Conservation (phyloP, 2,113 vertebrate genomes). For the Pterocles orientalis region DNA sequence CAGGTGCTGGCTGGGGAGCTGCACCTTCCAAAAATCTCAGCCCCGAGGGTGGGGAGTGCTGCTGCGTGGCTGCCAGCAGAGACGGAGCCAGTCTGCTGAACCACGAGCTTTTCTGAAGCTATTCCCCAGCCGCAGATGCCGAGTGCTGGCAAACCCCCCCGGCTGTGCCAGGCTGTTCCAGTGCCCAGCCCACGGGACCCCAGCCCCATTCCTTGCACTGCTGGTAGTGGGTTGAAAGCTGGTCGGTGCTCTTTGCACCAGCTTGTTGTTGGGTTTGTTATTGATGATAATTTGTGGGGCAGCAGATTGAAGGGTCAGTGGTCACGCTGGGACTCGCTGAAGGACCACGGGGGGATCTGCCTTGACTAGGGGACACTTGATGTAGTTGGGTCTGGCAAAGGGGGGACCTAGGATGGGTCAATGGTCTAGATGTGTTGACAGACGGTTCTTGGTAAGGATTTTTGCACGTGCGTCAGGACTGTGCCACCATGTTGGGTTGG, state of each 20-base stretch:
- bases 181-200: not conserved
- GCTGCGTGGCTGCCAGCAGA: accelerated
- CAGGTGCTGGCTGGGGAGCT: not conserved
- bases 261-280: not conserved
- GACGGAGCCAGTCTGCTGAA: not conserved
- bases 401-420: not conserved
- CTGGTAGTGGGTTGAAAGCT: not conserved
- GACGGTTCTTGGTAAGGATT: not conserved
- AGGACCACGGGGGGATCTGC: not conserved
- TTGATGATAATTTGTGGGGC: accelerated
- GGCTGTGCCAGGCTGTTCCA: not conserved
- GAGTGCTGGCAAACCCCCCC: not conserved
- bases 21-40: not conserved
- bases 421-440: not conserved
- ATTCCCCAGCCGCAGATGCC: accelerated
- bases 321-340: not conserved
- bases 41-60: not conserved
- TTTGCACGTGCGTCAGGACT: not conserved
- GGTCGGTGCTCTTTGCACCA: accelerated
- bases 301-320: not conserved
- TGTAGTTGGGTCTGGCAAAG: not conserved
- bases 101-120: not conserved
- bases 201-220: not conserved
- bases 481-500: not conserved
- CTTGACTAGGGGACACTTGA: not conserved